These are phyloP conservation scores for Scortum barcoo DNA, from an alignment of 2,113 vertebrate genomes.

Conservation along the genomic window DNA sequence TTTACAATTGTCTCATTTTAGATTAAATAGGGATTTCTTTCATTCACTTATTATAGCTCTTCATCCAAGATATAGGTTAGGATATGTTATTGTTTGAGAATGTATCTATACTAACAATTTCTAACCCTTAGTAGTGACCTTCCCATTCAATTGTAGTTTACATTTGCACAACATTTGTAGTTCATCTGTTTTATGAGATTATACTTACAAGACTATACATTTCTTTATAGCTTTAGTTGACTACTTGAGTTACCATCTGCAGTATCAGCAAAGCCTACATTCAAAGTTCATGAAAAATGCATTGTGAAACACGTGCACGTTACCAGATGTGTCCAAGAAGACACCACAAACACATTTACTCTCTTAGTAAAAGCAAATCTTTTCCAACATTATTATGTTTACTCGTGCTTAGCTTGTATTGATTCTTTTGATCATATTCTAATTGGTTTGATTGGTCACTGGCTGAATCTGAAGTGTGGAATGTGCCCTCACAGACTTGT, in stretches of 20 bases:
- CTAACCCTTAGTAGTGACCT: constrained; percentile 44
- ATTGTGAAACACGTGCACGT: neutral
- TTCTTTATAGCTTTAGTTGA: neutral
- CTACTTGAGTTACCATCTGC: neutral
- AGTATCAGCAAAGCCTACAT: neutral
- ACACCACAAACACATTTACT: neutral
- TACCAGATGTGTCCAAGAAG: neutral
- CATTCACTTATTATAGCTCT: constrained; percentile 89
- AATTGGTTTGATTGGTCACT: too few species aligned
- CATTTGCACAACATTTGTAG: neutral
- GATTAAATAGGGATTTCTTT: constrained; percentile 91
- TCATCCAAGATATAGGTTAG: constrained; percentile 94
- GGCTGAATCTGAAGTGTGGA: neutral
- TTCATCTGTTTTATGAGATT: neutral
- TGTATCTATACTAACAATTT: constrained; percentile 69
- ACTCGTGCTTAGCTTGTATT: neutral
- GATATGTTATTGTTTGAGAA: constrained; percentile 90
- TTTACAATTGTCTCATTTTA: constrained; percentile 99
- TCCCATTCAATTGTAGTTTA: constrained; percentile 18
- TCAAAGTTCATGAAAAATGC: neutral
- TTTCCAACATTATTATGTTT: neutral
- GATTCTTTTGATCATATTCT: neutral
- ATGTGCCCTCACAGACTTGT: neutral
- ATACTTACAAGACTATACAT: neutral
- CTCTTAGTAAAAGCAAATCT: neutral